These are phyloP conservation scores for Myoxocephalus aenaeus DNA, from an alignment of 2,797 vertebrate species.

Conservation along the genomic window DNA sequence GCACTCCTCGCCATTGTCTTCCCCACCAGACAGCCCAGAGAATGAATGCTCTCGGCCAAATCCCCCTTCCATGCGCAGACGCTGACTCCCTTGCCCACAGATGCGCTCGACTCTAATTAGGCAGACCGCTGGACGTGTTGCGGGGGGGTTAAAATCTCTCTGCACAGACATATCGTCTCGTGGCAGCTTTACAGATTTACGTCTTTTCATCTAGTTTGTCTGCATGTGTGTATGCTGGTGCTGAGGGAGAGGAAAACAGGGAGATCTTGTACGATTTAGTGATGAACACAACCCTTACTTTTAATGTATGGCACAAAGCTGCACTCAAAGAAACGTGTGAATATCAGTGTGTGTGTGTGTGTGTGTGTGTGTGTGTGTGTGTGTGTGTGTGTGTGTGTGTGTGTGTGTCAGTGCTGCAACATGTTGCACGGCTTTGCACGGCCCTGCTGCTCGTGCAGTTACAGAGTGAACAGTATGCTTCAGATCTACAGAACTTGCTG, in stretches of 20 bases:
- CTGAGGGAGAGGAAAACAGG: conserved; percentile 38
- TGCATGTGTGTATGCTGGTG: too few relatives aligned
- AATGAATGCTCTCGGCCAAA: conserved; percentile 68
- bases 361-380: not conserved
- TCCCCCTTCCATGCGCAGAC: conserved; percentile 64
- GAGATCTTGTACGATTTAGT: conserved; percentile 33
- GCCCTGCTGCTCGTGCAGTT: conserved; percentile 21
- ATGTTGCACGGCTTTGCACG: conserved; percentile 51
- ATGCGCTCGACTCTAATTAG: conserved; percentile 73
- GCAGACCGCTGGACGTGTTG: conserved; percentile 67
- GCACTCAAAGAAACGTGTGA: conserved; percentile 5
- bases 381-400: not conserved
- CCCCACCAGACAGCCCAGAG: conserved; percentile 57
- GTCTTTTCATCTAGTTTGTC: conserved; percentile 57
- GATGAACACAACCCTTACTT: conserved; percentile 29
- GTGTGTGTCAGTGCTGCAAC: conserved; percentile 35
- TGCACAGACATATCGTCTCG: conserved; percentile 69
- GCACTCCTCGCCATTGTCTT: conserved; percentile 73
- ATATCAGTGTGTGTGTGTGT: not conserved
- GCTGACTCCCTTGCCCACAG: conserved; percentile 61
- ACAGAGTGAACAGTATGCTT: conserved; percentile 46
- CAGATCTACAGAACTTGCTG: conserved; percentile 60
- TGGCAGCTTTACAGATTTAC: conserved; percentile 75
- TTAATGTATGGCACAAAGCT: conserved; percentile 38
- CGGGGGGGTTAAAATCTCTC: conserved; percentile 46